Evolutionary conservation across 2,113 vertebrate species (phyloP).

Genomic region (Ariopsis seemanni): DNA sequence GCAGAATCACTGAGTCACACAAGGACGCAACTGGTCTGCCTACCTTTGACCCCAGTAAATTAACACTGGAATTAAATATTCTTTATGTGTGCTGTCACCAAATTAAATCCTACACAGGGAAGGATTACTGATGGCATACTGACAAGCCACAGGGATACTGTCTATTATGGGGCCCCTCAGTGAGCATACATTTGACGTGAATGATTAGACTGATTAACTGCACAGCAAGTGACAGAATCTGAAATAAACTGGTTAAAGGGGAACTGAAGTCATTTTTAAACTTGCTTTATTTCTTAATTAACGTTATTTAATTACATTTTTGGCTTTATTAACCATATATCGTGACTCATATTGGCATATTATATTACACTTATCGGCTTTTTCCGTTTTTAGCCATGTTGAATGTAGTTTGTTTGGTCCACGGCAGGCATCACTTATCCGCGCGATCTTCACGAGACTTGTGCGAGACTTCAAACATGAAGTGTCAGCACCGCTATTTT

Average conservation of each 20-base stretch:
- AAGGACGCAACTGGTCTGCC: neutral
- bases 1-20: neutral
- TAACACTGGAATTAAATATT: neutral
- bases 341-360: too few species aligned
- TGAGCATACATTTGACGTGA: constrained; percentile 1
- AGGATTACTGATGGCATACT: neutral
- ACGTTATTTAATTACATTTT: too few species aligned
- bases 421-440: too few species aligned
- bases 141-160: neutral
- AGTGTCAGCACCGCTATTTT: too few species aligned
- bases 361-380: too few species aligned
- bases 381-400: too few species aligned
- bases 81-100: neutral
- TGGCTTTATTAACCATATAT: too few species aligned
- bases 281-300: too few species aligned
- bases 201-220: neutral
- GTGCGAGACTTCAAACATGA: too few species aligned
- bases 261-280: too few species aligned
- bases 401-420: too few species aligned
- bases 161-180: neutral
- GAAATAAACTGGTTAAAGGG: neutral
- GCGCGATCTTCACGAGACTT: too few species aligned
- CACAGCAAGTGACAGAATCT: neutral
- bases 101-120: neutral
- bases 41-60: constrained; percentile 11